These are phyloP conservation scores for Glyphotaelius pellucidus DNA, from an alignment of 2,888 invertebrate species.

Conservation along the genomic window DNA sequence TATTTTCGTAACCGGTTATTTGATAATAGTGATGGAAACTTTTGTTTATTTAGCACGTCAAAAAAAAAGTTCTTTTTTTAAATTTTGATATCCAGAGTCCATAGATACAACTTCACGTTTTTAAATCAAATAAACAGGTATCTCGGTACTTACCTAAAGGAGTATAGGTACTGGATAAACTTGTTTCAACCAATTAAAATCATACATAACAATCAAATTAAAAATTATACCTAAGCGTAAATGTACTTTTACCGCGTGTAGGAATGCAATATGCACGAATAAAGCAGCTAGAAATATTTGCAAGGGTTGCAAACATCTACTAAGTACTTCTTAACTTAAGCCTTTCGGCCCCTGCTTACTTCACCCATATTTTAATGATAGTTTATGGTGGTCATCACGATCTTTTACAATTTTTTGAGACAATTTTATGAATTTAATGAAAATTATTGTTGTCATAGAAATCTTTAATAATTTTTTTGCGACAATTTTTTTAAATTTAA, in stretches of 20 bases:
- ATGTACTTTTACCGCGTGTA: neutral
- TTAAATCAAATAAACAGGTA: neutral
- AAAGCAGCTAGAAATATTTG: neutral
- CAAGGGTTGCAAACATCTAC: neutral
- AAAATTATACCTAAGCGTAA: neutral
- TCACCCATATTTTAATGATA: no score
- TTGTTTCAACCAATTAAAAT: neutral
- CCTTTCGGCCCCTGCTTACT: no score
- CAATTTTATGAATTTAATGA: no score
- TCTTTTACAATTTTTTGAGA: no score
- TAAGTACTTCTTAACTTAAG: no score
- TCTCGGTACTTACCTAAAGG: neutral
- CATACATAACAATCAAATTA: neutral
- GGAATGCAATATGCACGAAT: neutral
- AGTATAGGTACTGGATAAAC: neutral
- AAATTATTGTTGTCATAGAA: no score
- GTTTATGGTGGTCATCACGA: no score
- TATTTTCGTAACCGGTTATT: neutral
- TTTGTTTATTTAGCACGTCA: neutral
- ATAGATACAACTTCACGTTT: neutral
- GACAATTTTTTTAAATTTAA: no score
- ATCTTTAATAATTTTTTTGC: no score
- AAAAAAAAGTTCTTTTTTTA: neutral
- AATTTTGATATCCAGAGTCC: neutral
- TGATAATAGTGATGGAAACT: neutral